Conservation (phyloP, 2,797 vertebrate species). For the Alca torda region DNA sequence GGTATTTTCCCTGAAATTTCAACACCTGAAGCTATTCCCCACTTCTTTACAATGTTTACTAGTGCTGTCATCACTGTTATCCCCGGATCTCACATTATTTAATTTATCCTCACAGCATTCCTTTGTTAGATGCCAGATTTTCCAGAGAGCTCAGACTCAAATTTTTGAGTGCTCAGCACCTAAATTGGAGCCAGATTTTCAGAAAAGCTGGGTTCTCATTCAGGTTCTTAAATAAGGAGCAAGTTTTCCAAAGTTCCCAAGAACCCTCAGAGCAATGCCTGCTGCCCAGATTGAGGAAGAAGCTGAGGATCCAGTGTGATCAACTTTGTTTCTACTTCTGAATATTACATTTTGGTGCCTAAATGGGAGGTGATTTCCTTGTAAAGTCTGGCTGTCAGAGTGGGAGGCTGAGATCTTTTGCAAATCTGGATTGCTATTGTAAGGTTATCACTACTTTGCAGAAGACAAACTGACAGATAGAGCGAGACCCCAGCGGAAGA, state of each 20-base stretch:
- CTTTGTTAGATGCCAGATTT: not conserved
- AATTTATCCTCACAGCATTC: not conserved
- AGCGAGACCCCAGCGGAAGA: rapidly evolving
- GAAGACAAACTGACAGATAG: not conserved
- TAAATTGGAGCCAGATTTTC: not conserved
- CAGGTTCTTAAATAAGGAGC: not conserved
- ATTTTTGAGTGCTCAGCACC: constrained; percentile 2
- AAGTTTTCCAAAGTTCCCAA: not conserved
- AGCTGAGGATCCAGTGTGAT: not conserved
- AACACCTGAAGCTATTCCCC: not conserved
- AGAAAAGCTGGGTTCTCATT: not conserved
- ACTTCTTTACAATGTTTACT: not conserved
- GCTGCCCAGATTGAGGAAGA: not conserved
- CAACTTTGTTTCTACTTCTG: not conserved
- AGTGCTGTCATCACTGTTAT: not conserved
- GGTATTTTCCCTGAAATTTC: not conserved
- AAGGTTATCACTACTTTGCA: not conserved
- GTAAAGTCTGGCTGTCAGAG: constrained; percentile 31
- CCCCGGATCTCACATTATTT: constrained; percentile 9
- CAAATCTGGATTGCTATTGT: not conserved
- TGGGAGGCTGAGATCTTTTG: constrained; percentile 18
- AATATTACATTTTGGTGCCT: not conserved
- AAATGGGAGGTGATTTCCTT: not conserved
- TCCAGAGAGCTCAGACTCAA: not conserved
- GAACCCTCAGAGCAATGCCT: not conserved